Evolutionary conservation across 2,113 vertebrate species (phyloP), one percentile per base, ranked within the genome.

Genomic region (Lanius collurio): DNA sequence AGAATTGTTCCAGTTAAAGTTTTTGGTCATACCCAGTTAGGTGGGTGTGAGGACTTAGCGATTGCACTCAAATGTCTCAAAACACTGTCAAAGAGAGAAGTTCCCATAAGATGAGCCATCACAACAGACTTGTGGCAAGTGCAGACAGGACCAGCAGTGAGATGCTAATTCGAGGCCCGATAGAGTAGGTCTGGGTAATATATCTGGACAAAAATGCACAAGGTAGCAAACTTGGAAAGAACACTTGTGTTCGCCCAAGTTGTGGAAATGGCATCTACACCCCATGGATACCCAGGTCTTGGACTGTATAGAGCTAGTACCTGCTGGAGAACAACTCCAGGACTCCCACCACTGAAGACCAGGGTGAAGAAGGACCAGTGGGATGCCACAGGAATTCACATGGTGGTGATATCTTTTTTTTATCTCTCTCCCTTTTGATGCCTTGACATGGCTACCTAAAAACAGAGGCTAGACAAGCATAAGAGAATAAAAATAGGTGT

Each of bases 211-310:
- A 52, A 76, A 68, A 68, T 27, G 31, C 37, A 33, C 37, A 27
- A 0, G 0, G 71, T 8, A 31, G 11, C 17, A 42, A 59, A 37
- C 17, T 22, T 21, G 9, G 11, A 44, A 68, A 76, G 11, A 11
- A 3, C 6, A 63, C 18, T 27, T 4, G 1, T 9, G 7, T 11
- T 31, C 16, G 16, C 62, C 35, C 26, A 27, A 44, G 13, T 14
- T 59, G 13, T n/a, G n/a, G n/a, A n/a, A n/a, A n/a, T n/a, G n/a
- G n/a, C n/a, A n/a, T n/a, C n/a, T n/a, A n/a, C n/a, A n/a, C n/a
- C n/a, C n/a, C n/a, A n/a, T 10, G 37, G 62, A 37, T 44, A 12
- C 2, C 13, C 21, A 50, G 44, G 37, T 44, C 17, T 3, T 17
- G 27, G 53, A 31, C 6, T 31, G 9, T 21, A 27, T 10, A 22